Percentiles rank a stretch among this genome's conserved stretches.
Conservation (phyloP, 1,140 invertebrate genomes). For the Bombus sibiricus region DNA sequence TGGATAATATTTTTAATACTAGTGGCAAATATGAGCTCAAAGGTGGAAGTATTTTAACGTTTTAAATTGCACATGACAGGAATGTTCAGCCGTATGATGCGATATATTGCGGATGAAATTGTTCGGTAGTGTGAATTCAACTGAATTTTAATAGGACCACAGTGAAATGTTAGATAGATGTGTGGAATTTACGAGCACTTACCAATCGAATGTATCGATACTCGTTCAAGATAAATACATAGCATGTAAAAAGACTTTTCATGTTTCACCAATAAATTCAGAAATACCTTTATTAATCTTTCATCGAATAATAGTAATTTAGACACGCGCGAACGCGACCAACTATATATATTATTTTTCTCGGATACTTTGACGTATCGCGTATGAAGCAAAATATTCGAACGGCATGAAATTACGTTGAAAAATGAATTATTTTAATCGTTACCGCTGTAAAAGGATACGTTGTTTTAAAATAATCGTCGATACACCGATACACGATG, state of each 20-base stretch:
- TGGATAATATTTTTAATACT: neutral
- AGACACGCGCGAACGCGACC: neutral
- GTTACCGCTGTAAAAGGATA: neutral
- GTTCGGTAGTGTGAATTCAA: neutral
- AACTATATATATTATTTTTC: neutral
- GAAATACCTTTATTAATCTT: neutral
- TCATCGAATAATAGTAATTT: neutral
- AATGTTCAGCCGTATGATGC: neutral
- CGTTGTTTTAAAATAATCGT: neutral
- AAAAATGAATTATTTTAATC: neutral
- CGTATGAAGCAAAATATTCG: neutral
- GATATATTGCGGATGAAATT: neutral
- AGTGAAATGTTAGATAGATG: neutral
- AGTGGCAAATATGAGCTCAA: neutral
- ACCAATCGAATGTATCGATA: neutral
- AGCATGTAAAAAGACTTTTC: constrained; percentile 1
- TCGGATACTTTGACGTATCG: neutral
- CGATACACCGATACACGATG: neutral
- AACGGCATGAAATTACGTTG: neutral
- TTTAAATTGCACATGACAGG: neutral
- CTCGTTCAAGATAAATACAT: neutral
- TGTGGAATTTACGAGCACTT: neutral
- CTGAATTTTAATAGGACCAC: neutral
- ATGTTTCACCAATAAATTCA: too few relatives aligned
- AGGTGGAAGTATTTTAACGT: neutral